Percentiles rank a stretch among this genome's conserved stretches.
phyloP scores from a whole-genome alignment of 2,888 invertebrate genomes.

The Agriopis leucophaearia region DNA sequence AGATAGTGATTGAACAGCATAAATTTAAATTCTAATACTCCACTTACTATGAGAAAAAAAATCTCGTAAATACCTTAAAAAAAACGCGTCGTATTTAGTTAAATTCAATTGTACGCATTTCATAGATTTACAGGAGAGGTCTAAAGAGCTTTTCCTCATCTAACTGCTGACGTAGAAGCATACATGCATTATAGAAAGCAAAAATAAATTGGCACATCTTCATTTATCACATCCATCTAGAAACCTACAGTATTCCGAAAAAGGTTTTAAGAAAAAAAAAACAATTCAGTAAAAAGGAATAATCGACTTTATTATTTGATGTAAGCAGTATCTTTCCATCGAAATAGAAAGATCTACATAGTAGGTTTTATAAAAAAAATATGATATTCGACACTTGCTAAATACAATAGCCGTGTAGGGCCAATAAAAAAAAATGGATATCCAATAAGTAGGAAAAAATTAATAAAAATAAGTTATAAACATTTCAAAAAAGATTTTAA shows the following conservation, averaged over 20 bases:
- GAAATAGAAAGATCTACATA: neutral
- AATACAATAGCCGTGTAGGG: neutral
- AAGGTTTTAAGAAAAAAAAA: slow-evolving; percentile 3
- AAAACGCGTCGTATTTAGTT: neutral
- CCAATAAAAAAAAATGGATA: too few relatives aligned
- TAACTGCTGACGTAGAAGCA: slow-evolving; percentile 2
- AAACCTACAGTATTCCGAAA: slow-evolving; percentile 18
- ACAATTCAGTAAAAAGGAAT: neutral
- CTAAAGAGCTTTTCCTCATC: neutral
- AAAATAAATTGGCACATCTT: slow-evolving; percentile 31
- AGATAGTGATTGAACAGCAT: too few relatives aligned
- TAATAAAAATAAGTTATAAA: too few relatives aligned
- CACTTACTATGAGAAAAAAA: too few relatives aligned
- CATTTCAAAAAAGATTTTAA: too few relatives aligned
- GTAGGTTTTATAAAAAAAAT: neutral
- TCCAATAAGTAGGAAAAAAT: too few relatives aligned
- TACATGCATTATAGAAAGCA: slow-evolving; percentile 30
- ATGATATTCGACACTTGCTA: neutral
- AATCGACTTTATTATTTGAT: slow-evolving; percentile 1
- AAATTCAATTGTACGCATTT: neutral
- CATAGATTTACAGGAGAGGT: neutral
- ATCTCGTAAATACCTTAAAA: neutral
- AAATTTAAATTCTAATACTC: too few relatives aligned
- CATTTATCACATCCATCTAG: slow-evolving; percentile 42
- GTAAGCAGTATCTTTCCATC: too few relatives aligned